These are phyloP conservation scores for Meda fulgida DNA, from an alignment of 2,797 vertebrate genomes.

Conservation along the genomic window DNA sequence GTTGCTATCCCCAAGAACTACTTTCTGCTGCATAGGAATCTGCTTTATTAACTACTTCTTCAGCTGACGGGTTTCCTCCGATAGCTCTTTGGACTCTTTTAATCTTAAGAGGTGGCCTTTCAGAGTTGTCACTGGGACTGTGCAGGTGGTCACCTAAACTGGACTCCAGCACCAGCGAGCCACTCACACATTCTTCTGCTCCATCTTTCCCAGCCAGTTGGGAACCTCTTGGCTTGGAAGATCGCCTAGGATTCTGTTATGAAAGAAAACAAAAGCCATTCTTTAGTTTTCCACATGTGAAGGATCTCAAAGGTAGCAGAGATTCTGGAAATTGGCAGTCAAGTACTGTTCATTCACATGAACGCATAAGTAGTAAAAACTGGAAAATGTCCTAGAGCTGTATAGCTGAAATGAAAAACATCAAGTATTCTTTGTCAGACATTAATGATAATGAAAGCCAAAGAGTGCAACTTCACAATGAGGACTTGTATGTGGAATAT, in stretches of 20 bases:
- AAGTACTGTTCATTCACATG: not conserved
- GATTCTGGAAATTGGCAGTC: not conserved
- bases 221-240: constrained; percentile 19
- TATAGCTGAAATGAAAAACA: not conserved
- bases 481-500: not conserved
- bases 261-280: constrained; percentile 32
- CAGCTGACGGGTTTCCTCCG: constrained; percentile 64
- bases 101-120: constrained; percentile 48
- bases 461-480: not conserved
- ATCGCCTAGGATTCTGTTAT: constrained; percentile 36
- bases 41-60: constrained; percentile 48
- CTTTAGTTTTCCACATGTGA: constrained; percentile 6
- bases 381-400: not conserved
- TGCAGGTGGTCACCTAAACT: constrained; percentile 52
- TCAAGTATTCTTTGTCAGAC: constrained; percentile 10
- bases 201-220: constrained; percentile 45
- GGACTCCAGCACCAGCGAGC: constrained; percentile 2
- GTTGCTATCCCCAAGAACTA: constrained; percentile 59
- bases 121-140: not conserved
- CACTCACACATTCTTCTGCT: constrained; percentile 19
- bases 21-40: constrained; percentile 49
- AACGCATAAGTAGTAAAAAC: not conserved
- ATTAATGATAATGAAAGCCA: not conserved
- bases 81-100: constrained; percentile 59
- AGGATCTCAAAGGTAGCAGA: constrained; percentile 3